Conservation (phyloP, 2,113 vertebrate genomes). For the Neoarius graeffei region DNA sequence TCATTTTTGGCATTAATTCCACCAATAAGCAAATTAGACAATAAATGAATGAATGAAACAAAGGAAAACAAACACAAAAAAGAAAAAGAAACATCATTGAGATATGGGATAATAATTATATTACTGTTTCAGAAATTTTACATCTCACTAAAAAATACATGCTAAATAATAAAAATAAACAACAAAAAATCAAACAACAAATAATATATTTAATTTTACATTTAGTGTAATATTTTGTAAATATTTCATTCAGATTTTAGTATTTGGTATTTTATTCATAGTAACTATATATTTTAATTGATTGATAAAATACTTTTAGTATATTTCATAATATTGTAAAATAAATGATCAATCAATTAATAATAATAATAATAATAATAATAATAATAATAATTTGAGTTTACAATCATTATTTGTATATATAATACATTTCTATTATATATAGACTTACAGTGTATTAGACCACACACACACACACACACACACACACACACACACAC, state of each 20-base stretch:
- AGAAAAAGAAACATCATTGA: neutral
- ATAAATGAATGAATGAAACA: neutral
- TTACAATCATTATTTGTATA: neutral
- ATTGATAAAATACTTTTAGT: neutral
- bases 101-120: neutral
- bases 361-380: neutral
- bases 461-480: neutral
- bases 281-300: neutral
- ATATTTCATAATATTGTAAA: too few relatives aligned
- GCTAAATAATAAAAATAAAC: neutral
- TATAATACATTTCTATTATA: neutral
- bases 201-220: neutral
- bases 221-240: too few relatives aligned
- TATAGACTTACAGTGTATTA: neutral
- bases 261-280: neutral
- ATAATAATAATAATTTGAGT: neutral
- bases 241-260: too few relatives aligned
- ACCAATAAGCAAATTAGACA: neutral
- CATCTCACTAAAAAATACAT: neutral
- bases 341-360: neutral
- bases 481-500: slow-evolving; percentile 15
- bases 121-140: too few relatives aligned
- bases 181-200: neutral
- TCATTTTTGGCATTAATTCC: neutral
- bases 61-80: neutral